A percentile compares a stretch with the other conserved stretches of the same genome.
Conservation (phyloP, 1,140 invertebrate species). For the Brachionus plicatilis region DNA sequence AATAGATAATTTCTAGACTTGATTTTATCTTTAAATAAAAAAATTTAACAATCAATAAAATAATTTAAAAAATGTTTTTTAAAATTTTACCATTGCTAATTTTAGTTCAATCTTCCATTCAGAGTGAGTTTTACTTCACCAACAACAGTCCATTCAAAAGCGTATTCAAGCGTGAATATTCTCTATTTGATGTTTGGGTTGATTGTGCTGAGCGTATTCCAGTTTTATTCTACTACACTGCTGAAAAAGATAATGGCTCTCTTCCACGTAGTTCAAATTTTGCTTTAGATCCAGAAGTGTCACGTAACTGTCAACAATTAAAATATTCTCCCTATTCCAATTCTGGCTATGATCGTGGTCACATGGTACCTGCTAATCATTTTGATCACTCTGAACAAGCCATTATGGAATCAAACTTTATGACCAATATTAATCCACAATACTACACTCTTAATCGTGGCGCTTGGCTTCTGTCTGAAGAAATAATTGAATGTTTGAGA, state of each 20-base stretch:
- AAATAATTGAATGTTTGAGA: background rate
- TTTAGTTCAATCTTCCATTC: background rate
- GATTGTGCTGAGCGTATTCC: background rate
- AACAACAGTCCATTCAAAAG: conserved; percentile 7
- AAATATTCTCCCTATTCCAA: background rate
- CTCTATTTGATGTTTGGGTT: background rate
- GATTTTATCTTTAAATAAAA: too few relatives aligned
- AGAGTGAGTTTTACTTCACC: background rate
- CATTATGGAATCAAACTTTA: background rate
- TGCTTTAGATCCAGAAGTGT: background rate
- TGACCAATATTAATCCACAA: background rate
- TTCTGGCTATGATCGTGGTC: background rate
- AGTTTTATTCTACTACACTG: background rate
- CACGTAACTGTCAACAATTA: background rate
- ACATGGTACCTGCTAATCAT: background rate
- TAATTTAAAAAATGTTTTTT: background rate
- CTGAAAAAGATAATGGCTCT: conserved; percentile 1
- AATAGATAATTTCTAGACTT: too few relatives aligned
- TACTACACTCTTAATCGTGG: background rate
- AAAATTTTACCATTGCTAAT: background rate
- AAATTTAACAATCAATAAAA: too few relatives aligned
- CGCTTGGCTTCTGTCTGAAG: background rate
- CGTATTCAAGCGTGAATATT: background rate
- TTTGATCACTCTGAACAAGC: background rate
- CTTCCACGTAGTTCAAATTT: background rate